These are phyloP conservation scores for Pecten maximus DNA, from an alignment of 2,888 invertebrate species.

Conservation along the genomic window DNA sequence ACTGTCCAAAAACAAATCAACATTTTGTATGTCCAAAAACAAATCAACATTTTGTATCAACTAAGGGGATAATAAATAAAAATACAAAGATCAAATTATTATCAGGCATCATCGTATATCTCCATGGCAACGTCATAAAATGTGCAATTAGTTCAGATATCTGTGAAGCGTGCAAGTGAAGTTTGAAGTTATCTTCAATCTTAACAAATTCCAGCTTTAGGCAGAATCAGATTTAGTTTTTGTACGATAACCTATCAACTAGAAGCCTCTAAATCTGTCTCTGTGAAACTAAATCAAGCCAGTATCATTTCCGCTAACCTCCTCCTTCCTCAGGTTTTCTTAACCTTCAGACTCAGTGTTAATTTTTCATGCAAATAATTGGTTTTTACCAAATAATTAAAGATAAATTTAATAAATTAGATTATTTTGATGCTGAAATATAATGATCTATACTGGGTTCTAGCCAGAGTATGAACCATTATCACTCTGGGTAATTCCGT, in stretches of 20 bases:
- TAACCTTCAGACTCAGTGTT: background rate
- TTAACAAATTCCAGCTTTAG: conserved; percentile 15
- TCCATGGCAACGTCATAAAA: background rate
- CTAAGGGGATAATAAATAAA: background rate
- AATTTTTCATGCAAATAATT: background rate
- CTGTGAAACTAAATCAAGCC: background rate
- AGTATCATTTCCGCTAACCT: background rate
- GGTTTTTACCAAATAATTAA: conserved; percentile 24
- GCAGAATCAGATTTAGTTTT: background rate
- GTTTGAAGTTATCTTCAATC: conserved; percentile 6
- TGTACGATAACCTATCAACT: background rate
- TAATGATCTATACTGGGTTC: background rate
- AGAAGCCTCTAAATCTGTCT: background rate
- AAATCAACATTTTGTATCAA: background rate
- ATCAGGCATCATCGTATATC: background rate
- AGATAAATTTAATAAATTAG: conserved; percentile 20
- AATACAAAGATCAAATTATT: background rate
- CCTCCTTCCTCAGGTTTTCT: background rate
- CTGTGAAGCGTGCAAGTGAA: background rate
- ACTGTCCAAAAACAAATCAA: background rate
- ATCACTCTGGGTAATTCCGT: background rate
- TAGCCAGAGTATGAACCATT: background rate
- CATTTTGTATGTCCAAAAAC: no score
- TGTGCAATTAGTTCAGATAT: background rate
- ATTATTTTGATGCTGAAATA: background rate